phyloP scores from a whole-genome alignment of 2,797 vertebrate genomes.

The Sternarchorhynchus goeldii region DNA sequence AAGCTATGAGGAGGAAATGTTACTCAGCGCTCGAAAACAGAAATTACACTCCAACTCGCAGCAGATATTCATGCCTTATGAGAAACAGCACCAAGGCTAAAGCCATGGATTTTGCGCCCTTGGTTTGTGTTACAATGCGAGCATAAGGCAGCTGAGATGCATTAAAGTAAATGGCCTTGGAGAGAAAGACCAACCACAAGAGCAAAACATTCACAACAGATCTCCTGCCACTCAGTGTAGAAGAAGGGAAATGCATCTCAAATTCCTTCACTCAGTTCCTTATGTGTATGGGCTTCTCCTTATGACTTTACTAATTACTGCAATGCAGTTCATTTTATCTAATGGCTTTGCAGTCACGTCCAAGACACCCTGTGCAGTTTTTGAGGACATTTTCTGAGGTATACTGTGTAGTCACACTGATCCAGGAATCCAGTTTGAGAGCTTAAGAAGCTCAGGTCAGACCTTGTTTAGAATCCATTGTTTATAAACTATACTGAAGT shows the following conservation, averaged over 20 bases:
- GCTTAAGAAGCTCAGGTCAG: neutral
- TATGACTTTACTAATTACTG: slow-evolving; percentile 42
- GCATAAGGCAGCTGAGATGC: slow-evolving; percentile 79
- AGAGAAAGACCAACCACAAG: slow-evolving; percentile 76
- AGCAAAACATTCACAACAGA: slow-evolving; percentile 74
- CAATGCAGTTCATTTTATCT: slow-evolving; percentile 37
- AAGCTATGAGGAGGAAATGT: slow-evolving; percentile 74
- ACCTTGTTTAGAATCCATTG: slow-evolving; percentile 14
- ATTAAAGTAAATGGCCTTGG: slow-evolving; percentile 79
- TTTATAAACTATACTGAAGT: slow-evolving; percentile 31
- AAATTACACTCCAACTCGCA: slow-evolving; percentile 74
- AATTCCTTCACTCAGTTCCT: slow-evolving; percentile 55
- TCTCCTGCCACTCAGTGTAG: slow-evolving; percentile 73
- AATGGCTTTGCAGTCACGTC: slow-evolving; percentile 36
- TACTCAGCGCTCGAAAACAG: slow-evolving; percentile 74
- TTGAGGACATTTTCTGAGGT: slow-evolving; percentile 16
- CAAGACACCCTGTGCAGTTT: slow-evolving; percentile 10
- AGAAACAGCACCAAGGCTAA: slow-evolving; percentile 74
- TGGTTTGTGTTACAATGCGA: slow-evolving; percentile 75
- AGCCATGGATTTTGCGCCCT: slow-evolving; percentile 64
- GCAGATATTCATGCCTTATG: slow-evolving; percentile 80
- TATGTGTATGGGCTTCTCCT: slow-evolving; percentile 48
- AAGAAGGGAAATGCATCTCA: slow-evolving; percentile 65
- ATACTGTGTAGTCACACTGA: slow-evolving; percentile 21
- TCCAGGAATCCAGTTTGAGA: slow-evolving; percentile 1